These are phyloP conservation scores for Diprion similis DNA, from an alignment of 1,140 invertebrate species.

Conservation along the genomic window DNA sequence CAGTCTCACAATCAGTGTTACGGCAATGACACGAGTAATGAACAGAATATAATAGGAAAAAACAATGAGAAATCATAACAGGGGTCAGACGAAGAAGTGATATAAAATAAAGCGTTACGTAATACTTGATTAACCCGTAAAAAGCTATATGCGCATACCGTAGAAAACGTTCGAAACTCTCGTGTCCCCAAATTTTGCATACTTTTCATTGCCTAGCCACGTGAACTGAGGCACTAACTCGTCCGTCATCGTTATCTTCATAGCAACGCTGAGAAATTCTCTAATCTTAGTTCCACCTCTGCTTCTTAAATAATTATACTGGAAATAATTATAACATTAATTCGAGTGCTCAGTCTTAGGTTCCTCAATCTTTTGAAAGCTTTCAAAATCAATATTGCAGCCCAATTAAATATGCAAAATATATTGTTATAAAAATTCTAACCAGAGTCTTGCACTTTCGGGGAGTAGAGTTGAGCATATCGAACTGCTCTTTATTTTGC, in stretches of 20 bases:
- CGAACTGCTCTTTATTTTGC: neutral
- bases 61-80: neutral
- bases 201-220: constrained; percentile 9
- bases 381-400: constrained; percentile 16
- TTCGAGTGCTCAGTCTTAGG: too few species aligned
- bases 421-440: neutral
- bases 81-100: neutral
- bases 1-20: neutral
- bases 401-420: neutral
- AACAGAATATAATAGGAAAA: neutral
- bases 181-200: constrained; percentile 6
- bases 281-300: constrained; percentile 6
- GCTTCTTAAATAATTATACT: constrained; percentile 8
- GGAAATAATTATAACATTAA: constrained; percentile 30
- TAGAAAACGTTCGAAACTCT: constrained; percentile 15
- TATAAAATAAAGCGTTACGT: neutral
- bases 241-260: constrained; percentile 9
- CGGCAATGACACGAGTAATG: neutral
- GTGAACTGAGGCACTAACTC: constrained; percentile 15
- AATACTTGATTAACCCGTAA: neutral
- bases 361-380: too few species aligned
- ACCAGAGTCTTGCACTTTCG: neutral
- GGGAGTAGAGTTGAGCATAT: neutral
- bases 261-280: constrained; percentile 12
- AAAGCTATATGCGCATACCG: neutral